phyloP scores from a whole-genome alignment of 2,888 invertebrate genomes.

The Sarcophaga subvicina region DNA sequence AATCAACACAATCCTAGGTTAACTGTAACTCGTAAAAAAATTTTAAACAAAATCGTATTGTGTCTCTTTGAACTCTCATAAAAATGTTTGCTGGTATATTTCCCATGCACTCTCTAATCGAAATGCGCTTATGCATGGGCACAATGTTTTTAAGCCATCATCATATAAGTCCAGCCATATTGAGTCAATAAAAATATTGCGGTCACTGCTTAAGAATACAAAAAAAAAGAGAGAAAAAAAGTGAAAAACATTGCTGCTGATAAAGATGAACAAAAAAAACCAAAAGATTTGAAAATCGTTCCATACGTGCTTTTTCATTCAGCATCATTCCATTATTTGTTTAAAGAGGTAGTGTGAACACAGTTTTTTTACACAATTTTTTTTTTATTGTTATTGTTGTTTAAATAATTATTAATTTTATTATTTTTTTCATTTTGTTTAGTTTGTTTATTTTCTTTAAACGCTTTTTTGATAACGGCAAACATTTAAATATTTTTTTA shows the following conservation, averaged over 20 bases:
- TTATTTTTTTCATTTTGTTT: slow-evolving; percentile 15
- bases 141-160: background rate
- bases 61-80: background rate
- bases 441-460: slow-evolving; percentile 37
- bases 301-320: background rate
- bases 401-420: slow-evolving; percentile 42
- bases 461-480: slow-evolving; percentile 42
- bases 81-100: background rate
- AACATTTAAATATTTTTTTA: slow-evolving; percentile 56
- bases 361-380: background rate
- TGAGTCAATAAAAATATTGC: slow-evolving; percentile 69
- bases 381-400: slow-evolving; percentile 22
- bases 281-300: background rate
- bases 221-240: background rate
- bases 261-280: slow-evolving; percentile 28
- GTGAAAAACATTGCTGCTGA: slow-evolving; percentile 43
- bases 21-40: too few species aligned
- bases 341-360: background rate
- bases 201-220: slow-evolving; percentile 69
- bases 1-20: too few species aligned
- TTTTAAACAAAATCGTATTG: too few species aligned
- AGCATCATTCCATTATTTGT: background rate
- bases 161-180: background rate
- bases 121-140: slow-evolving; percentile 31
- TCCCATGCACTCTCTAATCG: background rate